Conservation (phyloP, 1,140 invertebrate genomes). For the Papilio dardanus region DNA sequence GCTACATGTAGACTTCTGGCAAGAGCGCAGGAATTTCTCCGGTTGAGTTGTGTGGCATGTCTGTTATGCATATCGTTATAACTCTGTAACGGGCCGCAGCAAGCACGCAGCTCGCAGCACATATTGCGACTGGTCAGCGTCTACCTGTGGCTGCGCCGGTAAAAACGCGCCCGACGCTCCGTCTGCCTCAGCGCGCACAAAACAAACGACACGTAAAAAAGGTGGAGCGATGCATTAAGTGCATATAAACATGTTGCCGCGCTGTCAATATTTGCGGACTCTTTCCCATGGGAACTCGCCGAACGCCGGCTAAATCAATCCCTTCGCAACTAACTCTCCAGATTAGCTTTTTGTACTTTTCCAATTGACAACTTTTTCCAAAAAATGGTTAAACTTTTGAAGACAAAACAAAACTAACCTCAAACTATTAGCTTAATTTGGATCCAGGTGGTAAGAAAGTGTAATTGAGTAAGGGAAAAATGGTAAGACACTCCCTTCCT, state of each 20-base stretch:
- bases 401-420: not conserved
- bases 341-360: conserved; percentile 73
- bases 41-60: conserved; percentile 34
- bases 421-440: not conserved
- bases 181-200: conserved; percentile 72
- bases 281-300: conserved; percentile 78
- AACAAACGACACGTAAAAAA: conserved; percentile 80
- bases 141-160: conserved; percentile 76
- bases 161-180: conserved; percentile 78
- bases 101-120: not conserved
- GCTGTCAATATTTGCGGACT: conserved; percentile 80
- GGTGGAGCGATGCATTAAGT: conserved; percentile 81
- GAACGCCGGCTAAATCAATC: conserved; percentile 75
- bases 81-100: conserved; percentile 25
- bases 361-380: conserved; percentile 71
- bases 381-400: not conserved
- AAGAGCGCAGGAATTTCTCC: conserved; percentile 30
- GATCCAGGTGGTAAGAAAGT: not conserved
- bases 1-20: conserved; percentile 24
- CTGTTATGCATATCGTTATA: conserved; percentile 38
- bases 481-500: not conserved
- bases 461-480: not conserved
- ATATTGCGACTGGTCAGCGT: conserved; percentile 48
- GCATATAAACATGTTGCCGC: conserved; percentile 81
- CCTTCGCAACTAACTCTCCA: conserved; percentile 51